These are phyloP conservation scores for Marcusenius ussheri DNA, from an alignment of 2,113 vertebrate genomes.

Conservation along the genomic window DNA sequence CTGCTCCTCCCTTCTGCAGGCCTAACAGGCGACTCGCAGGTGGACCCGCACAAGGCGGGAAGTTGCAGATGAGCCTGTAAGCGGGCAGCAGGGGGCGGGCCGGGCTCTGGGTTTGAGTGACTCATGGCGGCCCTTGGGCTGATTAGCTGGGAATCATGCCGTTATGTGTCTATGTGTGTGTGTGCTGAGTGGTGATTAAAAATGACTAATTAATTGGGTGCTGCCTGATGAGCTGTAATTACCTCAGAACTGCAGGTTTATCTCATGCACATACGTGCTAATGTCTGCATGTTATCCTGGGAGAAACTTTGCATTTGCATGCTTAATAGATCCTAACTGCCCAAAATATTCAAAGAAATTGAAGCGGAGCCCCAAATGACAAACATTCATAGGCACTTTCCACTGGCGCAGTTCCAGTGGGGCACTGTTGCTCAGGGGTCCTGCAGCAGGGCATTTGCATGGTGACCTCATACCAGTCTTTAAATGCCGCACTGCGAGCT, in stretches of 20 bases:
- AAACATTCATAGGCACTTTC: background rate
- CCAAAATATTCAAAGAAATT: background rate
- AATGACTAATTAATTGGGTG: constrained; percentile 57
- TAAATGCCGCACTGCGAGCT: background rate
- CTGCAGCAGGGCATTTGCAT: background rate
- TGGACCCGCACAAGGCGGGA: background rate
- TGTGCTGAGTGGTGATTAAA: constrained; percentile 48
- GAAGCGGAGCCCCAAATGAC: background rate
- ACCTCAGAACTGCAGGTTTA: constrained; percentile 44
- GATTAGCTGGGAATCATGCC: constrained; percentile 15
- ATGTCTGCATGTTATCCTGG: background rate
- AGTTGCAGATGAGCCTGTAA: background rate
- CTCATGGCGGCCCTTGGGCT: background rate
- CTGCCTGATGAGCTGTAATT: constrained; percentile 62
- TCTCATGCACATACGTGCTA: background rate
- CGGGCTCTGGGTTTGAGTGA: background rate
- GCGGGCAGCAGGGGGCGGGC: background rate
- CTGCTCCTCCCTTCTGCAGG: background rate
- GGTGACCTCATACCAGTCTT: background rate
- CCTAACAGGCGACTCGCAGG: background rate
- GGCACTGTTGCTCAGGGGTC: background rate
- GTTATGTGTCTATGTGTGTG: constrained; percentile 13
- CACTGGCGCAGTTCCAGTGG: background rate
- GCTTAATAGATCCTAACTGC: background rate
- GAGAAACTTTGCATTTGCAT: background rate